Conservation (phyloP, 2,888 invertebrate species). For the Myathropa florea region DNA sequence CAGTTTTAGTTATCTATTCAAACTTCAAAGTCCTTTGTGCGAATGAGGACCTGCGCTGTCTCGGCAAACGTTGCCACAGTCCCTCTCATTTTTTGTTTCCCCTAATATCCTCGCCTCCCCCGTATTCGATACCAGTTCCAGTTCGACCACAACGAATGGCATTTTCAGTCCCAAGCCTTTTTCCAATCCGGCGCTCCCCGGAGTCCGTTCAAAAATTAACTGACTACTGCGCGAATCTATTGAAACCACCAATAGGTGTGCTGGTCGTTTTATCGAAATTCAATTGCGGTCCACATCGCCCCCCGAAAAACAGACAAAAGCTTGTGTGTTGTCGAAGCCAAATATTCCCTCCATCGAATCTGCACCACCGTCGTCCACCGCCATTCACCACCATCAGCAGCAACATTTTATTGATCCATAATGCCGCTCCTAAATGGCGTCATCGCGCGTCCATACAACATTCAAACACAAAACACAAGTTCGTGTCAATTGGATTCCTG, state of each 20-base stretch:
- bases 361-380: neutral
- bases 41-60: neutral
- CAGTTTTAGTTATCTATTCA: neutral
- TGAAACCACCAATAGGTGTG: neutral
- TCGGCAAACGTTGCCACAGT: neutral
- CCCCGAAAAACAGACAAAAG: neutral
- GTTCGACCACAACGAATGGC: neutral
- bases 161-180: neutral
- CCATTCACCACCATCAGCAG: neutral
- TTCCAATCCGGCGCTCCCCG: too few relatives aligned
- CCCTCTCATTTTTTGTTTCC: neutral
- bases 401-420: constrained; percentile 65
- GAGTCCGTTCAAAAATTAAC: neutral
- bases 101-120: too few relatives aligned
- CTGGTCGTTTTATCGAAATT: neutral
- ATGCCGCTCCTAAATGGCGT: constrained; percentile 69
- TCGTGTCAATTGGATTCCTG: constrained; percentile 67
- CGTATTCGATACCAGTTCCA: too few relatives aligned
- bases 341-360: too few relatives aligned
- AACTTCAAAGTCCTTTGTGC: neutral
- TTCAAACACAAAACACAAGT: constrained; percentile 37
- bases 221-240: neutral
- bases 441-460: constrained; percentile 34
- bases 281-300: neutral
- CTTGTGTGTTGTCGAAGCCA: too few relatives aligned